These are phyloP conservation scores for Apus apus DNA, from an alignment of 2,113 vertebrate genomes.

Conservation along the genomic window DNA sequence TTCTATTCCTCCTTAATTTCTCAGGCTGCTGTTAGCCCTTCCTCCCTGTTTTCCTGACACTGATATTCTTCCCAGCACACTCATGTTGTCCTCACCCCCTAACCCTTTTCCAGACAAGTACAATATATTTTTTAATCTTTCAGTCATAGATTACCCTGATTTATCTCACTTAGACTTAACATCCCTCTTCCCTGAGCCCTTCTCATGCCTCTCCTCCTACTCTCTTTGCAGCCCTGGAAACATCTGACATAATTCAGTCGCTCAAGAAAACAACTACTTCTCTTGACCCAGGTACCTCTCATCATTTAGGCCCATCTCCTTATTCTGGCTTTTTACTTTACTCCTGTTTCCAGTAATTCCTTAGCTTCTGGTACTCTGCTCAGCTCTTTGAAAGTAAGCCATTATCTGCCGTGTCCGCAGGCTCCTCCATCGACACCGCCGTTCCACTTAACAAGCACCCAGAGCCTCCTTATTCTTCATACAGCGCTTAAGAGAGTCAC, in stretches of 20 bases:
- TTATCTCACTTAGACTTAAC: not conserved
- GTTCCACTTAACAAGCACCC: constrained; percentile 65
- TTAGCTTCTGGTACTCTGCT: constrained; percentile 35
- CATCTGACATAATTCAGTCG: constrained; percentile 35
- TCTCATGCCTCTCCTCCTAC: constrained; percentile 32
- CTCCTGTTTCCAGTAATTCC: constrained; percentile 55
- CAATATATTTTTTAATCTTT: constrained; percentile 6
- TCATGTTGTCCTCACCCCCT: not conserved
- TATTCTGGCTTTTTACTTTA: constrained; percentile 38
- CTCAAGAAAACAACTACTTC: constrained; percentile 58
- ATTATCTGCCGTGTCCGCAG: constrained; percentile 62
- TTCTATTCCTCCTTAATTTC: not conserved
- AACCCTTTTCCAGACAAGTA: not conserved
- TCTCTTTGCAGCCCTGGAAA: constrained; percentile 39
- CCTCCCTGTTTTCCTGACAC: not conserved
- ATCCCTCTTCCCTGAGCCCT: not conserved
- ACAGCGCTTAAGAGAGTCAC: constrained; percentile 29
- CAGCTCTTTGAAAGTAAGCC: constrained; percentile 62
- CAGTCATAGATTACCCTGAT: not conserved
- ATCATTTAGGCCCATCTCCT: constrained; percentile 43
- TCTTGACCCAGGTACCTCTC: constrained; percentile 46
- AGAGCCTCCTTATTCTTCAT: constrained; percentile 62
- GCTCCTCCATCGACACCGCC: not conserved
- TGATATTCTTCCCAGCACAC: not conserved
- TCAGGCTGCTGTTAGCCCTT: not conserved